These are phyloP conservation scores for Chionoecetes opilio DNA, from an alignment of 1,140 invertebrate genomes.

Conservation along the genomic window DNA sequence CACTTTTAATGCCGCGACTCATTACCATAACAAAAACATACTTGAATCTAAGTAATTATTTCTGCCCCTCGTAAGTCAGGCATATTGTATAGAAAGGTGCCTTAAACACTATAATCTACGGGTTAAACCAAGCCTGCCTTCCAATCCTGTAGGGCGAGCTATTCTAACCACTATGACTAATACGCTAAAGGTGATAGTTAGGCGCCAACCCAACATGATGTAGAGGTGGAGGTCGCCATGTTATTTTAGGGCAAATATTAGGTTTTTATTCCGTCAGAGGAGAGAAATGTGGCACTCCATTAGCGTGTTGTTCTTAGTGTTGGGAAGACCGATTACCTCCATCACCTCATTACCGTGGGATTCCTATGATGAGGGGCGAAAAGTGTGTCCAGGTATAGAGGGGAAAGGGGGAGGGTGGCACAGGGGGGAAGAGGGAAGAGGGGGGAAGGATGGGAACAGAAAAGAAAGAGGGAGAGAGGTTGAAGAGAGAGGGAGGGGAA, in stretches of 20 bases:
- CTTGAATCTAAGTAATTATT: slow-evolving; percentile 78
- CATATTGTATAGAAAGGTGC: slow-evolving; percentile 78
- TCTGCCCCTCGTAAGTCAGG: slow-evolving; percentile 77
- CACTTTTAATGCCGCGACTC: slow-evolving; percentile 70
- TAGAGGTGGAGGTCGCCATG: not conserved
- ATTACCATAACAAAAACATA: slow-evolving; percentile 80
- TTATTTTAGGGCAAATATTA: not conserved
- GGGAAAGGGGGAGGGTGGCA: not conserved
- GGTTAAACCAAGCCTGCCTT: slow-evolving; percentile 74
- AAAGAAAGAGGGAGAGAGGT: not conserved
- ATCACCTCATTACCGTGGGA: not conserved
- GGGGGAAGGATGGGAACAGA: not conserved
- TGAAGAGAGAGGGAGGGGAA: not conserved
- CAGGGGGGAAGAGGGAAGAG: no score
- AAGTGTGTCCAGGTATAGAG: not conserved
- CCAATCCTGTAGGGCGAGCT: slow-evolving; percentile 59
- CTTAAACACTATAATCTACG: slow-evolving; percentile 78
- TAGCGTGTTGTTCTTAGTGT: not conserved
- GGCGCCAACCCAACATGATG: not conserved
- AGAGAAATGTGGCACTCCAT: not conserved
- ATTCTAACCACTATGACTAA: slow-evolving; percentile 59
- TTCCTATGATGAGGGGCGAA: not conserved
- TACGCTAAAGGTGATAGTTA: slow-evolving; percentile 49
- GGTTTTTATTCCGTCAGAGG: not conserved
- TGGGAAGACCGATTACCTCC: not conserved